Percentiles rank a stretch among this genome's conserved stretches.
Evolutionary conservation across 2,888 invertebrate genomes (phyloP).

Genomic region (Papilio elwesi): DNA sequence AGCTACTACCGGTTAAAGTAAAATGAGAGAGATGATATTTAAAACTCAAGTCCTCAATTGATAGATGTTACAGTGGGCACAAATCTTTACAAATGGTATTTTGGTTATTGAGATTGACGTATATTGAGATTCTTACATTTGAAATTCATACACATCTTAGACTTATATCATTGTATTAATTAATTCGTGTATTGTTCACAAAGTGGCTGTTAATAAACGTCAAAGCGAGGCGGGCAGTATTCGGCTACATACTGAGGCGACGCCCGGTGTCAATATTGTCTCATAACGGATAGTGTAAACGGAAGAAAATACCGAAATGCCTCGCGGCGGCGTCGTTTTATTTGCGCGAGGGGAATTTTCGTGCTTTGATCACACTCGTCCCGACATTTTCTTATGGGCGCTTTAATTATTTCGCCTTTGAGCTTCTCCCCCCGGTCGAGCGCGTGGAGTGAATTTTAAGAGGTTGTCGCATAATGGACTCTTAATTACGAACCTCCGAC

Average conservation of each 20-base stretch:
- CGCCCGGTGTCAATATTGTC: conserved; percentile 38
- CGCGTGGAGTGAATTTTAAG: conserved; percentile 80
- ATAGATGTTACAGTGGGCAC: background rate
- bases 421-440: conserved; percentile 60
- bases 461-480: conserved; percentile 79
- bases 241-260: conserved; percentile 20
- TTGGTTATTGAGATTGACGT: no score
- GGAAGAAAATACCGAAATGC: conserved; percentile 61
- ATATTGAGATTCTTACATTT: no score
- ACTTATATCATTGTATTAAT: background rate
- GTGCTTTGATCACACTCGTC: conserved; percentile 75
- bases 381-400: conserved; percentile 76
- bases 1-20: background rate
- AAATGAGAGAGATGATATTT: background rate
- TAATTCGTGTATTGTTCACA: conserved; percentile 10
- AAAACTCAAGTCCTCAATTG: no score
- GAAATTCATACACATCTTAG: no score
- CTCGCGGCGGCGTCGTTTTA: conserved; percentile 64
- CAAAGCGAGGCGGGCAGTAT: conserved; percentile 10
- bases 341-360: conserved; percentile 71
- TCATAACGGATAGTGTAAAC: conserved; percentile 43
- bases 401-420: conserved; percentile 82
- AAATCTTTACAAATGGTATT: no score
- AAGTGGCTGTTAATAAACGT: conserved; percentile 11
- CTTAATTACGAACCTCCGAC: conserved; percentile 74